Evolutionary conservation across 1,140 invertebrate genomes (phyloP).

Genomic region (Bathynomus jamesi): DNA sequence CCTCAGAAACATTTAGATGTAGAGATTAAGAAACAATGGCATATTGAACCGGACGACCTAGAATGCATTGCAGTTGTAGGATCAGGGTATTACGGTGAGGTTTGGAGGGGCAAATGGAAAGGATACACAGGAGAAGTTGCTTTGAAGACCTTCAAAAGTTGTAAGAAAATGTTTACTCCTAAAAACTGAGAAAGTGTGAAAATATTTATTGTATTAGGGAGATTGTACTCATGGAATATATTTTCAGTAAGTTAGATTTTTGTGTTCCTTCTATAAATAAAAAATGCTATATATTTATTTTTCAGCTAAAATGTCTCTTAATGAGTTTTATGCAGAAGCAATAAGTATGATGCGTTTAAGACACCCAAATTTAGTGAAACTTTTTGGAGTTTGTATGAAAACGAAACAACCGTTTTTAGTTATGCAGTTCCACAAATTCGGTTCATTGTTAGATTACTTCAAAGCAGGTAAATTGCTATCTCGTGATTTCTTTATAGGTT

Average conservation of each 20-base stretch:
- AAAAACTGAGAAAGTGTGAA: no score
- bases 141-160: conserved; percentile 15
- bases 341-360: conserved; percentile 6
- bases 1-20: no score
- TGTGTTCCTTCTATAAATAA: no score
- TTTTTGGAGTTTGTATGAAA: neutral
- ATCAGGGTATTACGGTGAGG: conserved; percentile 9
- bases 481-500: neutral
- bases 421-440: conserved; percentile 5
- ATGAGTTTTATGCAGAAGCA: neutral
- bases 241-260: no score
- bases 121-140: neutral
- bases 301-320: conserved; percentile 1
- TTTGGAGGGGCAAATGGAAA: conserved; percentile 10
- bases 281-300: no score
- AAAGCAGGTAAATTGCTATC: neutral
- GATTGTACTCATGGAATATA: no score
- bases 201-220: no score
- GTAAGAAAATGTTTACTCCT: neutral
- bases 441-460: conserved; percentile 7
- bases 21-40: neutral
- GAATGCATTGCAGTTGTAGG: neutral
- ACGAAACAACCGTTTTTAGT: neutral
- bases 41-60: neutral
- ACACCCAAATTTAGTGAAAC: conserved; percentile 11